phyloP scores from a whole-genome alignment of 2,888 invertebrate genomes.

The Caenorhabditis sp. region DNA sequence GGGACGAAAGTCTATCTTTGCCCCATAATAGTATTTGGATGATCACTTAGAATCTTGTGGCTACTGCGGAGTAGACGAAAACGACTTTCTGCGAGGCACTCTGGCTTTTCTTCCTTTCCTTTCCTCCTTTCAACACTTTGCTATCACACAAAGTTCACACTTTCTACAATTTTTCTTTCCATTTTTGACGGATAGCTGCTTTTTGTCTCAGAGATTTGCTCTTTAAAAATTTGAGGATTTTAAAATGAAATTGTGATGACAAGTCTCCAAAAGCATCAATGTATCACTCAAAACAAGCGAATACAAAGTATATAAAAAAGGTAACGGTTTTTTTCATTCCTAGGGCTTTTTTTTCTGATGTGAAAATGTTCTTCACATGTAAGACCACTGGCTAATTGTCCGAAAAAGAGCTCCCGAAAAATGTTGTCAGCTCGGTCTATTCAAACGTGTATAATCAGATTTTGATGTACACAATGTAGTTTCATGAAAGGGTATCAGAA shows the following conservation, averaged over 20 bases:
- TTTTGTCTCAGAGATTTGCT: neutral
- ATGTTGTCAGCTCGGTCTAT: too few species aligned
- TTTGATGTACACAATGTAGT: too few species aligned
- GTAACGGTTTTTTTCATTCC: slow-evolving; percentile 1
- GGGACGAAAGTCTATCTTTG: slow-evolving; percentile 36
- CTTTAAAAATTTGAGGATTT: slow-evolving; percentile 16
- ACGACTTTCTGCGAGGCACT: slow-evolving; percentile 37
- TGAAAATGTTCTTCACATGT: too few species aligned
- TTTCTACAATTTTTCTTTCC: slow-evolving; percentile 11
- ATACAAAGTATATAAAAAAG: slow-evolving; percentile 61
- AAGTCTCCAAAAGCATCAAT: slow-evolving; percentile 27
- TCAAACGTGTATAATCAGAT: too few species aligned
- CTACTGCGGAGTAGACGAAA: slow-evolving; percentile 42
- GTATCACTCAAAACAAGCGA: slow-evolving; percentile 61
- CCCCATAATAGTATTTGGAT: slow-evolving; percentile 60
- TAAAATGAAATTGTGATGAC: slow-evolving; percentile 41
- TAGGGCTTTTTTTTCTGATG: neutral
- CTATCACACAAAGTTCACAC: slow-evolving; percentile 17
- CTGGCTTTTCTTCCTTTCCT: slow-evolving; percentile 32
- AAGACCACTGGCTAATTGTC: too few species aligned
- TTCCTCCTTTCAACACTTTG: slow-evolving; percentile 43
- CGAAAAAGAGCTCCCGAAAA: too few species aligned
- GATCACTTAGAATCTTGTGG: slow-evolving; percentile 57
- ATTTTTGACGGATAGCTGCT: slow-evolving; percentile 3
- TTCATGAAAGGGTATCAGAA: too few species aligned